A percentile compares a stretch with the other conserved stretches of the same genome.
These are phyloP conservation scores for Bombylius discolor DNA, from an alignment of 2,888 invertebrate species.

Conservation along the genomic window DNA sequence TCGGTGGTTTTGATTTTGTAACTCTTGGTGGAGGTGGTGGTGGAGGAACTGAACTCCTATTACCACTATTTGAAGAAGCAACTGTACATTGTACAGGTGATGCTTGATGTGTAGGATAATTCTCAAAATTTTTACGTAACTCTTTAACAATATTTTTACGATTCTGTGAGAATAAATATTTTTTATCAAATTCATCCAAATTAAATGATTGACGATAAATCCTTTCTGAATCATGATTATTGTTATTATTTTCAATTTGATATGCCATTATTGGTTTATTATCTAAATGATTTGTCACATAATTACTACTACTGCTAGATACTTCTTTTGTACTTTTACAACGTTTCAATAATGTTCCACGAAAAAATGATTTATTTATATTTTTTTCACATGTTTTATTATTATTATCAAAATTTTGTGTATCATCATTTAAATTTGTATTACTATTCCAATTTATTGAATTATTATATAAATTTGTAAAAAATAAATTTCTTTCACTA, in stretches of 20 bases:
- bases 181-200: constrained; percentile 14
- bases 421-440: constrained; percentile 9
- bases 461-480: constrained; percentile 13
- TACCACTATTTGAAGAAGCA: background rate
- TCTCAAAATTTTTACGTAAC: constrained; percentile 15
- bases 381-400: constrained; percentile 3
- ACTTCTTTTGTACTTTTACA: constrained; percentile 16
- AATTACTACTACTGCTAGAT: background rate
- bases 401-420: background rate
- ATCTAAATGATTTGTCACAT: background rate
- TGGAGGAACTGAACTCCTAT: background rate
- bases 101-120: background rate
- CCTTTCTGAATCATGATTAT: background rate
- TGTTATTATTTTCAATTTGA: background rate
- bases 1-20: background rate
- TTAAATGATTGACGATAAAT: constrained; percentile 12
- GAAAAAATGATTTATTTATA: constrained; percentile 12
- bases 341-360: constrained; percentile 12
- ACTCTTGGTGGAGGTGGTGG: background rate
- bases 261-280: background rate
- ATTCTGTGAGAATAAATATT: constrained; percentile 13
- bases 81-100: background rate
- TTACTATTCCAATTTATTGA: constrained; percentile 14
- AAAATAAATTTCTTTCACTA: constrained; percentile 14
- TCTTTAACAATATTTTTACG: constrained; percentile 14